Conservation (phyloP, 2,113 vertebrate species). For the Caranx melampygus region DNA sequence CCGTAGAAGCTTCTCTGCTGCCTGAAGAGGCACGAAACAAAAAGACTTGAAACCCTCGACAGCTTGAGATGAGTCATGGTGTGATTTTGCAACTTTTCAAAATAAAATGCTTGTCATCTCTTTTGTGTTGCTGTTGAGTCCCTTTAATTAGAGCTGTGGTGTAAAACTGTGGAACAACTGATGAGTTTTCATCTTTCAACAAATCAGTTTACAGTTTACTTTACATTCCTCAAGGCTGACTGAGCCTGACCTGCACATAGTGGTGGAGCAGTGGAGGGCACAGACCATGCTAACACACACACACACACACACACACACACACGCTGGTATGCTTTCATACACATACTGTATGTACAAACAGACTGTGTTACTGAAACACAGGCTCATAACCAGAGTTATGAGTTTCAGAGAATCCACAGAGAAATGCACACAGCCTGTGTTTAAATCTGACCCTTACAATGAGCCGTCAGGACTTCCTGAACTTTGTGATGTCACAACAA, state of each 20-base stretch:
- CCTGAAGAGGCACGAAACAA: conserved; percentile 61
- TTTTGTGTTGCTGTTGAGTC: background rate
- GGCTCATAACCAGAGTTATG: too few species aligned
- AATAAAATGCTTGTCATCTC: background rate
- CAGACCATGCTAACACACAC: conserved; percentile 16
- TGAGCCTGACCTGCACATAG: conserved; percentile 51
- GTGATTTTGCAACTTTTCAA: background rate
- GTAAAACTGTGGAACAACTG: background rate
- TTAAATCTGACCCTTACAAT: too few species aligned
- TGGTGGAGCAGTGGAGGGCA: conserved; percentile 31
- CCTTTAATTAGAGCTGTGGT: too few species aligned
- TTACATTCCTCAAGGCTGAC: conserved; percentile 60
- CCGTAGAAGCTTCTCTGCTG: conserved; percentile 86
- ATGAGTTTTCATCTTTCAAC: background rate
- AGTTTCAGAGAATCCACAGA: too few species aligned
- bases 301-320: background rate
- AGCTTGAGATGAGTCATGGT: too few species aligned
- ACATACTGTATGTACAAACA: background rate
- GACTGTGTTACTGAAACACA: too few species aligned
- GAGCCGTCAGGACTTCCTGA: too few species aligned
- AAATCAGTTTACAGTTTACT: conserved; percentile 10
- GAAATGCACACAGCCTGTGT: too few species aligned
- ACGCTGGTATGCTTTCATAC: background rate
- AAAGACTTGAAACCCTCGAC: too few species aligned
- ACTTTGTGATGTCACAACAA: too few species aligned